phyloP scores from a whole-genome alignment of 2,113 vertebrate species.

The Thalassoma bifasciatum region DNA sequence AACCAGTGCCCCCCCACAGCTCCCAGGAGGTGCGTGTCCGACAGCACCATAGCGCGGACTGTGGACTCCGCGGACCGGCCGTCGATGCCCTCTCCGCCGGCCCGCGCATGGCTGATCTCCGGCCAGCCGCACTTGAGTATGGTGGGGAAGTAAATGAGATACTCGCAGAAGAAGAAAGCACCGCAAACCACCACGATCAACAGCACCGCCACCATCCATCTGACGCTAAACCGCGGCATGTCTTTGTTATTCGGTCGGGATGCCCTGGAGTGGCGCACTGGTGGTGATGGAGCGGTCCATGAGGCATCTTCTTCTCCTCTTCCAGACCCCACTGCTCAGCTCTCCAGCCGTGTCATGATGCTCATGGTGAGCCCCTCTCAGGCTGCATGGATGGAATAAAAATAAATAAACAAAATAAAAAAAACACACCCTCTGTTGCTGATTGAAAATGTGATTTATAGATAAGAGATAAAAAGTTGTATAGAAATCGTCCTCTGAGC shows the following conservation, averaged over 20 bases:
- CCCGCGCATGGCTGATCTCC: slow-evolving; percentile 60
- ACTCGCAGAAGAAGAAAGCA: slow-evolving; percentile 91
- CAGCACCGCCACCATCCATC: slow-evolving; percentile 62
- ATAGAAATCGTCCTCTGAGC: background rate
- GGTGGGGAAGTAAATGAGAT: slow-evolving; percentile 90
- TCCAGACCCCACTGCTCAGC: slow-evolving; percentile 35
- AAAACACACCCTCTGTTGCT: background rate
- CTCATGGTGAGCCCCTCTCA: slow-evolving; percentile 34
- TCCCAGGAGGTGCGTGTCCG: slow-evolving; percentile 95
- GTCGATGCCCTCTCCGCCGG: slow-evolving; percentile 16
- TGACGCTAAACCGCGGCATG: slow-evolving; percentile 73
- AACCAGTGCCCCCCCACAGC: slow-evolving; percentile 95
- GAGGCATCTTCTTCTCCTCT: slow-evolving; percentile 76
- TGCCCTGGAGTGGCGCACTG: slow-evolving; percentile 70
- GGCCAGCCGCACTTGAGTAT: slow-evolving; percentile 92
- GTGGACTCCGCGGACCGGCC: slow-evolving; percentile 61
- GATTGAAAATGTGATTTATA: background rate
- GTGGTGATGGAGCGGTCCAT: slow-evolving; percentile 68
- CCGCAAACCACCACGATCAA: slow-evolving; percentile 74
- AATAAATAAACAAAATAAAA: no score
- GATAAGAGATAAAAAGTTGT: background rate
- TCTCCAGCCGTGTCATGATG: slow-evolving; percentile 37
- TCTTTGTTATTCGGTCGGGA: slow-evolving; percentile 56
- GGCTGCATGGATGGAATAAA: background rate
- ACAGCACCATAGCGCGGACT: slow-evolving; percentile 91